Evolutionary conservation across 1,140 invertebrate species (phyloP), one percentile per base, ranked within the genome.

Genomic region (Trachymyrmex septentrionalis): DNA sequence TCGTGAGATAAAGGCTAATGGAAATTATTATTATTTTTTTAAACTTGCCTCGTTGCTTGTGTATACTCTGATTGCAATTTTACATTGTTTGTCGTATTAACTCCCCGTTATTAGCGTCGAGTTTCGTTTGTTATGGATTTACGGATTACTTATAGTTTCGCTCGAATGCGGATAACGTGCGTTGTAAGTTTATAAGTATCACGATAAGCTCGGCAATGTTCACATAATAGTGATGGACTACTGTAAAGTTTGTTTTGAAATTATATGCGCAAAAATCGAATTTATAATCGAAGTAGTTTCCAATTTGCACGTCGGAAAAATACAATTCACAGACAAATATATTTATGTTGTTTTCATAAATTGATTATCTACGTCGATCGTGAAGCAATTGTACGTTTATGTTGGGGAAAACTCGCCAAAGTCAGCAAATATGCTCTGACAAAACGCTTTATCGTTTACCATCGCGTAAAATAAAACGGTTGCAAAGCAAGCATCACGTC

Each of bases 401-500:
- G 16, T 48, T 66, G 16, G 59, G 16, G 24, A 16, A 44, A 44
- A 73, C 48, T 73, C 24, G 14, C 19, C 24, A 24, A 30, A 73
- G 27, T 19, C 55, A 24, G 10, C 64, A 82, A 86, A 63, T 64
- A 84, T 57, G 61, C 59, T n/a, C 53, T 55, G 63, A 76, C 82
- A 85, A 72, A 64, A 77, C 80, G 71, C 57, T 86, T 88, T 81
- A 82, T 81, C 76, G 75, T 38, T 89, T 71, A 76, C 69, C 53
- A 57, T 57, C 55, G 16, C 67, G 21, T 81, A 81, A 88, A 89
- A 59, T 89, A 86, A 81, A 86, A 50, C 76, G 55, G 76, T 64
- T 88, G 71, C 86, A 86, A 86, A 88, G 71, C 53, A 67, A 69
- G 27, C 57, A 55, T 19, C 67, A 27, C 24, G 14, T 30, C 16